Conservation (phyloP, 2,797 vertebrate species). For the Buphagus erythrorhynchus region DNA sequence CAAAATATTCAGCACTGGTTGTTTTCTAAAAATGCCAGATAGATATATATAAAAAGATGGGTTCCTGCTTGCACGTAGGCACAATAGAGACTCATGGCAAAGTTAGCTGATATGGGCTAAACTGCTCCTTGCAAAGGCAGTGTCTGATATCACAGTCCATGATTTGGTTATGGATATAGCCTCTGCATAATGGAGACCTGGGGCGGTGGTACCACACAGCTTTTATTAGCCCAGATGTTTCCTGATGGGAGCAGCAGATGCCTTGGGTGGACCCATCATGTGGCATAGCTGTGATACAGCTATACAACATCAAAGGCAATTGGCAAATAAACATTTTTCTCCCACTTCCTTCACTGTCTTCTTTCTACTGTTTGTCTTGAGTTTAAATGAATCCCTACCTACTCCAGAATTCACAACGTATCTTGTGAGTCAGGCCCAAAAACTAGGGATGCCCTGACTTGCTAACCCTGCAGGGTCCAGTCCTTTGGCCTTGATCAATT, state of each 20-base stretch:
- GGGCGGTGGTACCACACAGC: rapidly evolving
- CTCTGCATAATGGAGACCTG: neutral
- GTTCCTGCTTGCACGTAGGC: neutral
- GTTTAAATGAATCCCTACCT: neutral
- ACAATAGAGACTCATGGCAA: neutral
- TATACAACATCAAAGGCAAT: neutral
- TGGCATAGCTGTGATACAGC: neutral
- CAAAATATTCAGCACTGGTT: neutral
- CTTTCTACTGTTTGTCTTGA: neutral
- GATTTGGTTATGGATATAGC: neutral
- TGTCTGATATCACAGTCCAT: neutral
- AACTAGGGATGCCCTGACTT: neutral
- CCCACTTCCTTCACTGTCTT: neutral
- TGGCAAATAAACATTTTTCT: neutral
- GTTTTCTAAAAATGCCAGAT: neutral
- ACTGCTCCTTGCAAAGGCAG: neutral
- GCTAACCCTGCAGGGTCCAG: neutral
- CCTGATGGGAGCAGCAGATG: neutral
- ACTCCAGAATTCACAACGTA: neutral
- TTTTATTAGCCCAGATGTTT: slow-evolving; percentile 10
- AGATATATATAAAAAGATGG: neutral
- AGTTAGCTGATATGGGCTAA: neutral
- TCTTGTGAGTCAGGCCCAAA: neutral
- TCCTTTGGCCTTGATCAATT: neutral
- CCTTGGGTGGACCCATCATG: neutral